Base-by-base conservation (phyloP, 2,113 vertebrate species). In the Leptocoma aspasia region DNA sequence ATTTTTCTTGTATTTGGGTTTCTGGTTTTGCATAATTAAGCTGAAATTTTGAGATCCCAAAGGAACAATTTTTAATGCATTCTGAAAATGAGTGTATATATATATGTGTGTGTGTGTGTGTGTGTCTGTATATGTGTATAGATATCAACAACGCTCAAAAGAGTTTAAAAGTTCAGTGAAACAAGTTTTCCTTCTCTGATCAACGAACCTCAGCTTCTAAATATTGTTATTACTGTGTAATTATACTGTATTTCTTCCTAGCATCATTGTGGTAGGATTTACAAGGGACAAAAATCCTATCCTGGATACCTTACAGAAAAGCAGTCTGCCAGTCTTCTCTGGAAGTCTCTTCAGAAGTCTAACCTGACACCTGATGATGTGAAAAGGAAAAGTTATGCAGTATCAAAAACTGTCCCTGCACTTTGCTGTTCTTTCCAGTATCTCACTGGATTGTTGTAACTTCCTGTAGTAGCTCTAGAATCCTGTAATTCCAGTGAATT, bases 291-390 rank as follows among this genome's bases (percentile, higher is more conserved):
- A 66, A 47, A 75, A 2, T 54, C 21, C 18, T 70, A 1, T 33
- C 18, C 47, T 37, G 16, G 18, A 68, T 8, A 6, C 3, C 33
- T 65, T 47, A n/a, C 3, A 66, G 71, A 53, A 10, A 18, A 72
- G 16, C 1, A 5, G 31, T 28, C 31, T 78, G 6, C 54, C 27
- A 56, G 39, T 41, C 52, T 57, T 72, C 57, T 73, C n/a, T 78
- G 26, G 23, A 52, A 60, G 8, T 28, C 7, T 2, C 6, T 15
- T 53, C n/a, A 59, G 30, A 92, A 35, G 5, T 64, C 59, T 18
- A 61, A 42, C 7, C 5, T 68, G 37, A 27, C 0, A 0, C 20
- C 19, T 54, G 52, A 27, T 21, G 9, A 82, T 11, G 9, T 47
- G 39, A 63, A 69, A 87, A 85, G 15, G 2, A 82, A 78, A 91